Percentiles rank a stretch among this genome's conserved stretches.
These are phyloP conservation scores for Rhombomys opimus DNA, from an alignment of 2,113 vertebrate genomes.

Conservation along the genomic window DNA sequence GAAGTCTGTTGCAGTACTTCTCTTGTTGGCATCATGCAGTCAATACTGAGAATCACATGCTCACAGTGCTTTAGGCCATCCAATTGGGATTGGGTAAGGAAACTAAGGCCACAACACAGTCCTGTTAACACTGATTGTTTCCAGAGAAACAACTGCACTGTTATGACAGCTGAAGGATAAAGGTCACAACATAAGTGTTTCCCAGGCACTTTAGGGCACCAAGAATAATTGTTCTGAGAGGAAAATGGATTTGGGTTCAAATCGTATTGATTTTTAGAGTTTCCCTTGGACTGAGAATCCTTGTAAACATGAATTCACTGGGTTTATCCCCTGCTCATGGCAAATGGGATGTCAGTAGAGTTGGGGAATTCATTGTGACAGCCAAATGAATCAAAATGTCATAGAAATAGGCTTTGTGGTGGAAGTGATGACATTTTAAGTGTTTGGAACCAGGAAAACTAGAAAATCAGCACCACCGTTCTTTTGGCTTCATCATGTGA, in stretches of 20 bases:
- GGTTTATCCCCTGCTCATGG: constrained; percentile 64
- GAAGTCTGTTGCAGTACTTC: not conserved
- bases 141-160: not conserved
- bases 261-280: constrained; percentile 52
- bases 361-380: constrained; percentile 57
- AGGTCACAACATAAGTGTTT: constrained; percentile 22
- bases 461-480: constrained; percentile 56
- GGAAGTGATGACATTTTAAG: constrained; percentile 71
- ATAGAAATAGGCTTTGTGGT: constrained; percentile 50
- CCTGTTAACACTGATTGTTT: not conserved
- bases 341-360: constrained; percentile 52
- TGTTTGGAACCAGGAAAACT: constrained; percentile 59
- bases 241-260: not conserved
- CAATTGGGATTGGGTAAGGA: not conserved
- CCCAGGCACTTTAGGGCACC: constrained; percentile 5
- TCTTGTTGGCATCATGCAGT: not conserved
- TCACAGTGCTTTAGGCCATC: not conserved
- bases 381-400: constrained; percentile 74
- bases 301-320: constrained; percentile 44
- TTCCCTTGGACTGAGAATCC: constrained; percentile 44
- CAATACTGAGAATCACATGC: not conserved
- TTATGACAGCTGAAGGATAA: constrained; percentile 36
- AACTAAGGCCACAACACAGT: not conserved
- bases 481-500: constrained; percentile 39
- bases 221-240: constrained; percentile 20